Conservation (phyloP, 2,797 vertebrate genomes). For the Falco biarmicus region DNA sequence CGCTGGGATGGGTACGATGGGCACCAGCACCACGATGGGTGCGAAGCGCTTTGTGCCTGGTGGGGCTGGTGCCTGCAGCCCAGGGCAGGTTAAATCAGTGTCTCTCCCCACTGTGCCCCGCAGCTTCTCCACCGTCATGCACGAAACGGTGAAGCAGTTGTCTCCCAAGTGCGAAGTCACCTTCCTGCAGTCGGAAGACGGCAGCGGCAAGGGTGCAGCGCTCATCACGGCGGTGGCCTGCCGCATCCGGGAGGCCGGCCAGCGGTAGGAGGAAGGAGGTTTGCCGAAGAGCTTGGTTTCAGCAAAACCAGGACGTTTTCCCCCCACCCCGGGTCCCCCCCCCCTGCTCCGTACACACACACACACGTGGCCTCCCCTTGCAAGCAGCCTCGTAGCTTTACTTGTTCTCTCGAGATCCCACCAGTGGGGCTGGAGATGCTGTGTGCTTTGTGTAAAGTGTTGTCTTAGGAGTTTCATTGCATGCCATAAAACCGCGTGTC, state of each 20-base stretch:
- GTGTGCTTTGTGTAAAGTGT: neutral
- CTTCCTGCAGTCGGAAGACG: slow-evolving; percentile 92
- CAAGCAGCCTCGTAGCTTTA: slow-evolving; percentile 28
- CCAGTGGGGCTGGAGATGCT: neutral
- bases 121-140: slow-evolving; percentile 92
- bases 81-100: rapidly evolving
- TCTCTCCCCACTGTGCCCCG: neutral
- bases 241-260: slow-evolving; percentile 82
- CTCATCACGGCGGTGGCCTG: slow-evolving; percentile 96
- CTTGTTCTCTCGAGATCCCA: neutral
- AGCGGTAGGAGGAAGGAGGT: slow-evolving; percentile 67
- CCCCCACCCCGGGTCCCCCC: neutral
- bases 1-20: too few relatives aligned
- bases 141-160: slow-evolving; percentile 87
- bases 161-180: slow-evolving; percentile 90
- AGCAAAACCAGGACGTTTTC: neutral
- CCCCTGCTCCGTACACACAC: neutral
- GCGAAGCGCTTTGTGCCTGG: rapidly evolving
- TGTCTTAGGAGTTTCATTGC: neutral
- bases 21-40: too few relatives aligned
- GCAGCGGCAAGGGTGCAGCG: slow-evolving; percentile 95
- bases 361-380: neutral
- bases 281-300: neutral
- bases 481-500: neutral
- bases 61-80: neutral